A percentile compares a stretch with the other conserved stretches of the same genome.
phyloP scores from a whole-genome alignment of 1,140 invertebrate genomes.

The Pteromalus puparum region DNA sequence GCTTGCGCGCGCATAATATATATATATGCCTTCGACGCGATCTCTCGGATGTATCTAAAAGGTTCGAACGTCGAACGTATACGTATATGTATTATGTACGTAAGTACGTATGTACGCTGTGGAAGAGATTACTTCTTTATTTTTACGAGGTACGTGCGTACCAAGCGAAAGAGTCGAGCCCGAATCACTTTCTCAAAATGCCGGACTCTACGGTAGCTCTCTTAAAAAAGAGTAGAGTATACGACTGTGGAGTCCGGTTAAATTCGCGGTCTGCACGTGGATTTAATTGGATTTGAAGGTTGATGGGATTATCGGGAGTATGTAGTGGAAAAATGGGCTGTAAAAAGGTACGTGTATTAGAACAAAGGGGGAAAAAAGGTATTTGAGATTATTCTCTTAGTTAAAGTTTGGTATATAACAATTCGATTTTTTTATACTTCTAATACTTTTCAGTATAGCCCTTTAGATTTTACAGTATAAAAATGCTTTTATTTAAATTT shows the following conservation, averaged over 20 bases:
- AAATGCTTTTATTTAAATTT: no score
- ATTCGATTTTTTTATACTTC: no score
- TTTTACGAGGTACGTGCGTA: slow-evolving; percentile 44
- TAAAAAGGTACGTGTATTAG: neutral
- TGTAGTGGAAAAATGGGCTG: neutral
- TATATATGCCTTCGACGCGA: slow-evolving; percentile 28
- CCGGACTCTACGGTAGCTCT: neutral
- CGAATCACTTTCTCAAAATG: slow-evolving; percentile 31
- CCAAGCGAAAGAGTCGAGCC: neutral
- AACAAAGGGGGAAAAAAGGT: no score
- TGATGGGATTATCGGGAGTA: neutral
- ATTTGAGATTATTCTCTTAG: no score
- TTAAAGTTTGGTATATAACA: no score
- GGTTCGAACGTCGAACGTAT: neutral
- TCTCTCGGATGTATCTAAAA: neutral
- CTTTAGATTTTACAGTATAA: no score
- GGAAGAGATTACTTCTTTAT: slow-evolving; percentile 27
- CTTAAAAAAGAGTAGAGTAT: neutral
- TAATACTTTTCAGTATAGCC: no score
- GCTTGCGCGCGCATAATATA: slow-evolving; percentile 25
- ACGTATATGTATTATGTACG: neutral
- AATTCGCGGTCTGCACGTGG: neutral
- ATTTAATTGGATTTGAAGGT: neutral
- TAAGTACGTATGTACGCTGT: neutral
- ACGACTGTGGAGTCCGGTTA: neutral